Percentiles rank a stretch among this genome's conserved stretches.
phyloP scores from a whole-genome alignment of 30 jellyfish, hydroid and myxozoan genomes.

The Chrysaora quinquecirrha region DNA sequence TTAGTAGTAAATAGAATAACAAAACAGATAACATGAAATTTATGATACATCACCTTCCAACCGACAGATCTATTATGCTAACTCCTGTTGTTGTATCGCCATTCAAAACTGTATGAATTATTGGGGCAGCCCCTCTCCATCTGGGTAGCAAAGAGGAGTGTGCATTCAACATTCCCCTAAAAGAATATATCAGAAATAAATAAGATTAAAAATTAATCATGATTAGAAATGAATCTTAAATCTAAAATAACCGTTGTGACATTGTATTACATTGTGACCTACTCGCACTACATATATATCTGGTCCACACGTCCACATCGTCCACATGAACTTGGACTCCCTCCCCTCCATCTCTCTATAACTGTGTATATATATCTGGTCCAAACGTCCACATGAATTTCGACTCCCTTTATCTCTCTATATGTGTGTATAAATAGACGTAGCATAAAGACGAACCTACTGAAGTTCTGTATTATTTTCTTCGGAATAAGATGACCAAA shows the following conservation, averaged over 20 bases:
- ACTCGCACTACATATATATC: no score
- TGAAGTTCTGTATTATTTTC: slow-evolving; percentile 53
- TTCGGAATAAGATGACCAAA: slow-evolving; percentile 96
- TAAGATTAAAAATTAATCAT: no score
- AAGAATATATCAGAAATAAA: neutral
- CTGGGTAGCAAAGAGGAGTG: slow-evolving; percentile 98
- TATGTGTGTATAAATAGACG: no score
- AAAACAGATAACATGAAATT: neutral
- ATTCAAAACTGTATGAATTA: slow-evolving; percentile 76
- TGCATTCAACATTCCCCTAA: slow-evolving; percentile 85
- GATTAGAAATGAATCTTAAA: no score
- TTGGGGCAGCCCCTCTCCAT: slow-evolving; percentile 99
- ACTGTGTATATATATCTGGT: no score
- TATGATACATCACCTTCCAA: slow-evolving; percentile 55
- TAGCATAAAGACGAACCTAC: slow-evolving; percentile 52
- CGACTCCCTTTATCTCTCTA: no score
- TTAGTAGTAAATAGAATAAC: neutral
- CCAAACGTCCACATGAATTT: no score
- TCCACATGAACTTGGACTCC: no score
- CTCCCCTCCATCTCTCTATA: no score
- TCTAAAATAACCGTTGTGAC: no score
- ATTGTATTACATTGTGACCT: no score
- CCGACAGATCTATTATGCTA: slow-evolving; percentile 81
- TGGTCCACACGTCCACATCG: no score
- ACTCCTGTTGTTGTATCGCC: slow-evolving; percentile 93